Conservation (phyloP, 2,888 invertebrate genomes). For the Lasius fuliginosus region DNA sequence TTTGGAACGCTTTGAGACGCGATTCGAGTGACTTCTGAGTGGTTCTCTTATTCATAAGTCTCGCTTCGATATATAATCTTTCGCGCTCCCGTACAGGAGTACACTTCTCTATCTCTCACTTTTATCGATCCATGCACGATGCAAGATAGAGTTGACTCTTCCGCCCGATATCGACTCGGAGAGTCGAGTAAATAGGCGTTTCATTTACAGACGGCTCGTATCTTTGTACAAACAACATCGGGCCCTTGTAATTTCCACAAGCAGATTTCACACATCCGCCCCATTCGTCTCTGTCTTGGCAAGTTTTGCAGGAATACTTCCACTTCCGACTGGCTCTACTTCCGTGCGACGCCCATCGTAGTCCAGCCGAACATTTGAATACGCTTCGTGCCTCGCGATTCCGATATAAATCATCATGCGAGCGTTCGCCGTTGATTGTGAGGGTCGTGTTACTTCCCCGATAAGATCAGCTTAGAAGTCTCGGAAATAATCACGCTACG, state of each 20-base stretch:
- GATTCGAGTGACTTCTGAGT: background rate
- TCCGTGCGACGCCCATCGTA: constrained; percentile 50
- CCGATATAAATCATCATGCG: constrained; percentile 55
- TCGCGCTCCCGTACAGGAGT: background rate
- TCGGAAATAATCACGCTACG: constrained; percentile 50
- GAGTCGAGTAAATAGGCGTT: constrained; percentile 30
- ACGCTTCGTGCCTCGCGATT: constrained; percentile 51
- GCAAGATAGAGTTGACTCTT: background rate
- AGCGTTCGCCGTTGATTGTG: constrained; percentile 24
- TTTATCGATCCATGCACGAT: background rate
- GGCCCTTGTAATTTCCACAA: constrained; percentile 27
- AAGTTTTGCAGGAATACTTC: constrained; percentile 32
- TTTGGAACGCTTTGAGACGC: background rate
- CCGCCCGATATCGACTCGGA: background rate
- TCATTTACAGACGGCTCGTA: constrained; percentile 33
- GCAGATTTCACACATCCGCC: constrained; percentile 36
- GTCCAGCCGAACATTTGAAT: constrained; percentile 46
- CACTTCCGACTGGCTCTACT: constrained; percentile 40
- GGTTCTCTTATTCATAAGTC: constrained; percentile 15
- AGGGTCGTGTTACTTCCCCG: constrained; percentile 44
- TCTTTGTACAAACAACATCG: constrained; percentile 33
- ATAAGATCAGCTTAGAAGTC: constrained; percentile 48
- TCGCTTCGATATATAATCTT: constrained; percentile 2
- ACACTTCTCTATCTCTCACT: too few relatives aligned
- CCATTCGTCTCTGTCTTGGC: constrained; percentile 57